phyloP scores from a whole-genome alignment of 2,888 invertebrate genomes.

The Phortica magna region DNA sequence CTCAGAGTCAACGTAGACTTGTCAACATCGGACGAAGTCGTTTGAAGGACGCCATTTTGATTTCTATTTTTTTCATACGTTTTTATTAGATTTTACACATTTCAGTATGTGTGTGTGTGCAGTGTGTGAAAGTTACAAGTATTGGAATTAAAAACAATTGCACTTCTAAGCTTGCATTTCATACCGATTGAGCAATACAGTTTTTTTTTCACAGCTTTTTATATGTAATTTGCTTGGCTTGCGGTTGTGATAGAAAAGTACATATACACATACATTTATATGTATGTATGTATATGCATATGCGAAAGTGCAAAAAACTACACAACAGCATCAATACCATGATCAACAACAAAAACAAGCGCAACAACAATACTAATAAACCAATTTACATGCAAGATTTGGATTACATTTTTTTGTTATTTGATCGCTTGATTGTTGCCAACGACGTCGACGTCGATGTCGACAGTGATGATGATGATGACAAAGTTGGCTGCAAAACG shows the following conservation, averaged over 20 bases:
- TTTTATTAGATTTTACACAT: background rate
- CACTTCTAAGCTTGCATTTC: background rate
- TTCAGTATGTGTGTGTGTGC: too few relatives aligned
- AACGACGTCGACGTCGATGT: conserved; percentile 48
- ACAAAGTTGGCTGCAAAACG: conserved; percentile 16
- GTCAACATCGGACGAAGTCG: background rate
- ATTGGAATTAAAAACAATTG: background rate
- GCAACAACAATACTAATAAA: conserved; percentile 64
- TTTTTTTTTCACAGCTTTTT: too few relatives aligned
- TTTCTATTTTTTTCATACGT: background rate
- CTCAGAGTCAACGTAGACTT: background rate
- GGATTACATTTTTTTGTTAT: conserved; percentile 59
- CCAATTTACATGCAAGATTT: conserved; percentile 74
- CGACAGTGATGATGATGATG: background rate
- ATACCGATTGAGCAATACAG: too few relatives aligned
- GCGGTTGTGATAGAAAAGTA: too few relatives aligned
- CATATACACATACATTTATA: too few relatives aligned
- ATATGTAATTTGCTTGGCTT: too few relatives aligned
- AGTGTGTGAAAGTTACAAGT: conserved; percentile 1
- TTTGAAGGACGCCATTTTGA: conserved; percentile 26
- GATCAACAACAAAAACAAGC: conserved; percentile 27
- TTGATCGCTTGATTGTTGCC: conserved; percentile 8
- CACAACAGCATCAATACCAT: background rate
- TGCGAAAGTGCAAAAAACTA: conserved; percentile 6
- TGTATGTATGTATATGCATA: too few relatives aligned